Base-by-base conservation (phyloP, 2,797 vertebrate genomes). In the Brotula barbata region DNA sequence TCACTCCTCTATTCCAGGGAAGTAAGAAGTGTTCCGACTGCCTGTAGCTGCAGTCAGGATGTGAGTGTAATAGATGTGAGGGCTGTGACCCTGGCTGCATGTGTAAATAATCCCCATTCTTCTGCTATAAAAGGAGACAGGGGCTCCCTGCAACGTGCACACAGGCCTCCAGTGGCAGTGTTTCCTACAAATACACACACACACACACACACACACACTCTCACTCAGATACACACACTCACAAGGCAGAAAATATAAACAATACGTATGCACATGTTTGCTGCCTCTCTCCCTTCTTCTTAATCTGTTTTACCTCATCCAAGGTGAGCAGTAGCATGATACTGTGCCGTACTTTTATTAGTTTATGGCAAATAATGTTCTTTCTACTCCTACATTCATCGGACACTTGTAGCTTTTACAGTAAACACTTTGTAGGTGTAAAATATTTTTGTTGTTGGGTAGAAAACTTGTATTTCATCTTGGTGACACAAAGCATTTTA, bases 81-180 rank as follows among this genome's bases (percentile, higher is more conserved):
- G 78, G 80, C 79, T 67, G 68, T 74, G 84, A 87, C 81, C 87
- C 85, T 68, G 79, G 60, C 81, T 81, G 81, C 77, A 78, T 82
- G 81, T 89, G 88, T 93, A 92, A 94, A 93, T 93, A 92, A 92
- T 93, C 91, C 87, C 85, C 89, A 91, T 88, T 90, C 92, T 93
- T 93, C 84, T 94, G 88, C 95, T 96, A 94, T 96, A 96, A 96
- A 98, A 95, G 93, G 94, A 93, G 73, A 89, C 90, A 84, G 89
- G 87, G 77, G 80, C 86, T 90, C 78, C 78, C 88, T 59, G 81
- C 91, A 85, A 85, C 85, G 78, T 72, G 55, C 68, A 64, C 50
- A 75, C 67, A 68, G 71, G 48, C 71, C 65, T 85, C 62, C 57
- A 25, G 59, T 80, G 79, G 73, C 78, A 75, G 59, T 54, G 46